Conservation (phyloP, 2,113 vertebrate species). For the Rhombomys opimus region DNA sequence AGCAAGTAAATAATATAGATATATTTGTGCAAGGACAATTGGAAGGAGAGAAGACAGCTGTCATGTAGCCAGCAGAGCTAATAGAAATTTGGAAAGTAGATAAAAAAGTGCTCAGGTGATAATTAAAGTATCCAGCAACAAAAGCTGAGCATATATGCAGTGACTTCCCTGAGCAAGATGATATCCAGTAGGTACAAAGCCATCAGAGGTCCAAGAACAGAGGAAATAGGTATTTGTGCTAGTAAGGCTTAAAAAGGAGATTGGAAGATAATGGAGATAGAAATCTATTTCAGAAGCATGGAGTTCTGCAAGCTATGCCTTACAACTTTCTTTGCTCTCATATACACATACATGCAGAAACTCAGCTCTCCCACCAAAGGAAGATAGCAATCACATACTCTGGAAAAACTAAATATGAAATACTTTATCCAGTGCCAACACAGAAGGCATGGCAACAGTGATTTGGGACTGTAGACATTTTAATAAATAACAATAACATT, state of each 20-base stretch:
- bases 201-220: background rate
- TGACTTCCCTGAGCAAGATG: background rate
- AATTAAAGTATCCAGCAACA: background rate
- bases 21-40: background rate
- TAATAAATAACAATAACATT: background rate
- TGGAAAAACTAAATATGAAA: background rate
- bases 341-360: background rate
- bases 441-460: background rate
- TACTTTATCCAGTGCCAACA: no score
- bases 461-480: background rate
- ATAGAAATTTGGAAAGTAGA: background rate
- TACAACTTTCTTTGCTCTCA: background rate
- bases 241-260: background rate
- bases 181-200: background rate
- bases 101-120: background rate
- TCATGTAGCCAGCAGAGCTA: background rate
- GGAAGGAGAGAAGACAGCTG: background rate
- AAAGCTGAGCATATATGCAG: background rate
- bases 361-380: background rate
- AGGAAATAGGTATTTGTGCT: background rate
- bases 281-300: background rate
- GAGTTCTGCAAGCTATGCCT: background rate
- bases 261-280: background rate
- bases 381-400: background rate
- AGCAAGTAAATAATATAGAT: background rate